Percentiles rank a stretch among this genome's conserved stretches.
Conservation (phyloP, 2,888 invertebrate species). For the Calameuta idolon region DNA sequence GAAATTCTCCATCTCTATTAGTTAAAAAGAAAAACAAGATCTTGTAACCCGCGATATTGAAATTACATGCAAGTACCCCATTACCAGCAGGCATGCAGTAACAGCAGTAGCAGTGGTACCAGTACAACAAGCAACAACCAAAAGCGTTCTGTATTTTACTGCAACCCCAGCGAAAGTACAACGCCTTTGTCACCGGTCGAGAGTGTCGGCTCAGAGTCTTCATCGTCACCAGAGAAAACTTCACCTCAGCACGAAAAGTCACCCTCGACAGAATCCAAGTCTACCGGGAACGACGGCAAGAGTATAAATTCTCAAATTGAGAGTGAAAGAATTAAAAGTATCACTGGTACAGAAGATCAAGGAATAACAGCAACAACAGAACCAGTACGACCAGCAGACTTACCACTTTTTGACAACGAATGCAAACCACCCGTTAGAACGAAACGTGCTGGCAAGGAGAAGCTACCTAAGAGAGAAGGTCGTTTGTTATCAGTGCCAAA, state of each 20-base stretch:
- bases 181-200: slow-evolving; percentile 52
- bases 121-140: background rate
- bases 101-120: background rate
- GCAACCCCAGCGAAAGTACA: slow-evolving; percentile 44
- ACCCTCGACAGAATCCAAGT: slow-evolving; percentile 13
- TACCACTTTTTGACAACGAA: slow-evolving; percentile 71
- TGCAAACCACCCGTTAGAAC: slow-evolving; percentile 71
- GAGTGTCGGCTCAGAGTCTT: slow-evolving; percentile 58
- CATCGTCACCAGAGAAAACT: slow-evolving; percentile 67
- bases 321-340: slow-evolving; percentile 6
- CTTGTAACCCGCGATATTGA: background rate
- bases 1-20: background rate
- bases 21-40: background rate
- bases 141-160: slow-evolving; percentile 46
- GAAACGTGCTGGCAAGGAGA: slow-evolving; percentile 69
- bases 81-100: slow-evolving; percentile 45
- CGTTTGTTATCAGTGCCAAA: slow-evolving; percentile 83
- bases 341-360: slow-evolving; percentile 1
- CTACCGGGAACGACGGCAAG: slow-evolving; percentile 27
- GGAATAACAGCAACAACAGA: slow-evolving; percentile 12
- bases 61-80: slow-evolving; percentile 53
- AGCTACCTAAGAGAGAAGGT: slow-evolving; percentile 72
- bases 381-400: slow-evolving; percentile 72
- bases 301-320: slow-evolving; percentile 28
- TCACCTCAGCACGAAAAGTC: slow-evolving; percentile 26